phyloP scores from a whole-genome alignment of 2,113 vertebrate species.

The Nycticebus coucang region DNA sequence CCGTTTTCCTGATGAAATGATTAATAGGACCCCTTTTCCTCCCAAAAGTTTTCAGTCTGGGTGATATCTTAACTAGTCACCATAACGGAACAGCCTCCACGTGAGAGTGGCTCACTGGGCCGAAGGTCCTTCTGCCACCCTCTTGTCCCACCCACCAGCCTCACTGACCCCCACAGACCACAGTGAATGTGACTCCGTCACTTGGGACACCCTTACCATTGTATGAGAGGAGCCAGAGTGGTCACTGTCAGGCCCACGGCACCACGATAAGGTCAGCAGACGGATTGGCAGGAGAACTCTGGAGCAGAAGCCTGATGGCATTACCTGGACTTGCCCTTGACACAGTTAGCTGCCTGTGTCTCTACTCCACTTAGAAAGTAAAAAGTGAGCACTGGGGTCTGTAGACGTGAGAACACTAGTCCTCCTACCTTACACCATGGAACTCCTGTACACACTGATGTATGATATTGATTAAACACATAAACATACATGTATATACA shows the following conservation, averaged over 20 bases:
- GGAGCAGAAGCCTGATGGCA: not conserved
- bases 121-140: not conserved
- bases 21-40: not conserved
- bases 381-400: not conserved
- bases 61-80: not conserved
- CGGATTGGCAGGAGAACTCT: not conserved
- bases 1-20: not conserved
- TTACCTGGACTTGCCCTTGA: not conserved
- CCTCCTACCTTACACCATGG: not conserved
- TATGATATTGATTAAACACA: not conserved
- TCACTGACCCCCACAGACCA: not conserved
- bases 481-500: not conserved
- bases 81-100: not conserved
- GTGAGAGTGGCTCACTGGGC: not conserved
- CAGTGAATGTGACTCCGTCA: not conserved
- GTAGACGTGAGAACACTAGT: not conserved
- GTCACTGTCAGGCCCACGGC: not conserved
- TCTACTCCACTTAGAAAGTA: not conserved
- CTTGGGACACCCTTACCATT: not conserved
- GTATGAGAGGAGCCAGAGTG: not conserved
- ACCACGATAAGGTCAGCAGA: not conserved
- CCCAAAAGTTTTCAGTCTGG: not conserved
- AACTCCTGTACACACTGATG: not conserved
- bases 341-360: not conserved
- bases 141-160: not conserved